Percentiles rank a stretch among this genome's conserved stretches.
Conservation (phyloP, 1,140 invertebrate genomes). For the Camponotus floridanus region DNA sequence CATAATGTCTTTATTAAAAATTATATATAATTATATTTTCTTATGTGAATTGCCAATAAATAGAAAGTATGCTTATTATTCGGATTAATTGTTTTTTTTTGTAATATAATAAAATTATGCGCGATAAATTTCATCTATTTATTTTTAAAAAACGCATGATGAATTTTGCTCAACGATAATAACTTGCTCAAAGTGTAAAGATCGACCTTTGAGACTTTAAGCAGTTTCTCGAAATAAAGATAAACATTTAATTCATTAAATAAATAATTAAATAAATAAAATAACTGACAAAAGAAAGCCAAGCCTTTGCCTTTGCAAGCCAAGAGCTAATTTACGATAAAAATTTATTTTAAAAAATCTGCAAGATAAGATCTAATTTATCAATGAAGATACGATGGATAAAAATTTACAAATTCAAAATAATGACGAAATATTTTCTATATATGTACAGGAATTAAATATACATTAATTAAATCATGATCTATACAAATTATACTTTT, state of each 20-base stretch:
- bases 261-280: too few species aligned
- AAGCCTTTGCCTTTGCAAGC: too few species aligned
- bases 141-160: background rate
- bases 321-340: too few species aligned
- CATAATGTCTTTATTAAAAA: background rate
- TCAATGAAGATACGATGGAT: background rate
- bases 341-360: background rate
- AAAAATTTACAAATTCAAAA: background rate
- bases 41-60: too few species aligned
- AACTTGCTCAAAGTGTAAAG: background rate
- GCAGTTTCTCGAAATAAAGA: too few species aligned
- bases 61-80: too few species aligned
- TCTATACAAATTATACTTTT: background rate
- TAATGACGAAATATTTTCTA: background rate
- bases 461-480: background rate
- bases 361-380: background rate
- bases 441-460: too few species aligned
- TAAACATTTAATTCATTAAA: too few species aligned
- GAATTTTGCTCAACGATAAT: background rate
- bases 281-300: too few species aligned
- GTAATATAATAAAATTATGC: too few species aligned
- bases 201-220: too few species aligned
- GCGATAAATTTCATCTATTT: background rate
- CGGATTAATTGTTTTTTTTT: too few species aligned
- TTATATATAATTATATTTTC: background rate